Evolutionary conservation across 2,113 vertebrate genomes (phyloP).

Genomic region (Ovibos moschatus): DNA sequence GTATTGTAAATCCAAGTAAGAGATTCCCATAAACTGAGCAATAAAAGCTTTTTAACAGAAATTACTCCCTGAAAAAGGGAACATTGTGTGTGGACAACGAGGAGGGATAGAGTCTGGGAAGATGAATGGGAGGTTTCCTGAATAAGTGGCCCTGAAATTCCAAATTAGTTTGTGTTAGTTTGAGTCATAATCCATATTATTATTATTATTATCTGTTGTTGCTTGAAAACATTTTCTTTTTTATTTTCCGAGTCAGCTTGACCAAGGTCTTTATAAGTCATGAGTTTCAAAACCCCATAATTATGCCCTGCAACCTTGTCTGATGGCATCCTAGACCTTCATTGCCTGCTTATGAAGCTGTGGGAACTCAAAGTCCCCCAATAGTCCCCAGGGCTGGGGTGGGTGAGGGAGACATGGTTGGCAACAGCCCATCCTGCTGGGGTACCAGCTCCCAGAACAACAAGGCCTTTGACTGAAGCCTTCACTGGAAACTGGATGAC

Average conservation of each 20-base stretch:
- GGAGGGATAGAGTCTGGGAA: not conserved
- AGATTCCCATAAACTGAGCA: slow-evolving; percentile 46
- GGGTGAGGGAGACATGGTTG: slow-evolving; percentile 25
- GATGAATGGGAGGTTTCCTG: not conserved
- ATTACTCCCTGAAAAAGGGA: slow-evolving; percentile 53
- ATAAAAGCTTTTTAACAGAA: slow-evolving; percentile 65
- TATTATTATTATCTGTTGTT: slow-evolving; percentile 35
- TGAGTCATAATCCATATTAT: slow-evolving; percentile 17
- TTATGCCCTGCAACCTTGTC: slow-evolving; percentile 21
- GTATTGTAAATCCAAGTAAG: slow-evolving; percentile 51
- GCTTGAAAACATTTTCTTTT: slow-evolving; percentile 23
- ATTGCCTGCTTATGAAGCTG: not conserved
- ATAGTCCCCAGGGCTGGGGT: slow-evolving; percentile 9
- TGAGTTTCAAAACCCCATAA: slow-evolving; percentile 25
- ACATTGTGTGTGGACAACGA: slow-evolving; percentile 19
- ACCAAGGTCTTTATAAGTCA: slow-evolving; percentile 44
- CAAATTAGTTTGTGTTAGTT: slow-evolving; percentile 32
- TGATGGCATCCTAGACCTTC: not conserved
- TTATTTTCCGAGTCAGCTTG: slow-evolving; percentile 27
- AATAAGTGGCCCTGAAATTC: slow-evolving; percentile 20
- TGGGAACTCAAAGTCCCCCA: slow-evolving; percentile 50
- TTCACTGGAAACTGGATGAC: slow-evolving; percentile 55
- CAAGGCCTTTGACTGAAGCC: slow-evolving; percentile 63
- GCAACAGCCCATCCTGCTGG: slow-evolving; percentile 7
- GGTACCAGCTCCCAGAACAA: slow-evolving; percentile 70